Conservation (phyloP, 2,888 invertebrate genomes). For the Sepiola atlantica region DNA sequence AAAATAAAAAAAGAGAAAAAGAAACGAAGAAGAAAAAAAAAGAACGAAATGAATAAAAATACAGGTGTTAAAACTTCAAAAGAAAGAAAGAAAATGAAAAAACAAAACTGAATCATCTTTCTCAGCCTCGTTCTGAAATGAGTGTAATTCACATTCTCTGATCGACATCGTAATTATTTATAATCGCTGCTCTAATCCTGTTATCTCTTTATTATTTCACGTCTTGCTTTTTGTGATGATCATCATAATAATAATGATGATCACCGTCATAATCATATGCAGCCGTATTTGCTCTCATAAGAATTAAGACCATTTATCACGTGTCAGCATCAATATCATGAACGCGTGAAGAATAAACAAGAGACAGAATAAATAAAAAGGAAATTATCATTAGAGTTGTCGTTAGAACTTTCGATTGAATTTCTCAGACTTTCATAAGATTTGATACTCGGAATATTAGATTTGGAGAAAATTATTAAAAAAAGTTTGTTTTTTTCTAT, state of each 20-base stretch:
- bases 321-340: neutral
- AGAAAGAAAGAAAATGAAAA: neutral
- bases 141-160: neutral
- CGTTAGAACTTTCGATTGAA: neutral
- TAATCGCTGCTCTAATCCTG: neutral
- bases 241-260: neutral
- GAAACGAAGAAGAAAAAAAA: no score
- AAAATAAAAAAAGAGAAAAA: no score
- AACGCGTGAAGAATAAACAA: neutral
- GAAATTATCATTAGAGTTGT: neutral
- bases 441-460: conserved; percentile 15
- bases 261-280: neutral
- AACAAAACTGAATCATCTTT: neutral
- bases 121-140: no score
- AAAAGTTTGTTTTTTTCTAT: neutral
- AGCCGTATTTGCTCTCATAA: neutral
- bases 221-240: neutral
- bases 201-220: neutral
- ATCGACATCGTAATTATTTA: neutral
- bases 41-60: no score
- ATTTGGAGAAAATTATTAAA: neutral
- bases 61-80: no score
- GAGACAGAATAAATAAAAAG: neutral
- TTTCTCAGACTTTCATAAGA: neutral
- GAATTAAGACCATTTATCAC: neutral